Percentiles rank a stretch among this genome's conserved stretches.
These are phyloP conservation scores for Centropristis striata DNA, from an alignment of 2,113 vertebrate genomes.

Conservation along the genomic window DNA sequence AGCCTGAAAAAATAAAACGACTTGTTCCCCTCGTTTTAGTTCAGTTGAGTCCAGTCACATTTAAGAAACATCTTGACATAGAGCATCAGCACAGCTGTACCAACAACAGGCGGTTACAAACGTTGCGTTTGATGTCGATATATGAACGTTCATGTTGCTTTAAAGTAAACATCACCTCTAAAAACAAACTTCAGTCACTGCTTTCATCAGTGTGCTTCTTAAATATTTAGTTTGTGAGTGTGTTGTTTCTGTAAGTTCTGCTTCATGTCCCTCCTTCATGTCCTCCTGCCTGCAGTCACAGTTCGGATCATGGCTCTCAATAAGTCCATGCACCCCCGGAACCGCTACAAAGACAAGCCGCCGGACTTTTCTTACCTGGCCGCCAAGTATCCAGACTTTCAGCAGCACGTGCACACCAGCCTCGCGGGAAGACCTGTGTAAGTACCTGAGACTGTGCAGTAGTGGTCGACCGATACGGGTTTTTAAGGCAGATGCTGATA, in stretches of 20 bases:
- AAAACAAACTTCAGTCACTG: neutral
- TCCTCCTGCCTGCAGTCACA: neutral
- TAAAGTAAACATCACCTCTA: neutral
- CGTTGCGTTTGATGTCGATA: neutral
- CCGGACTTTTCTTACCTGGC: conserved; percentile 92
- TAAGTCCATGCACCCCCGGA: conserved; percentile 93
- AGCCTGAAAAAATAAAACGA: neutral
- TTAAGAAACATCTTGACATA: neutral
- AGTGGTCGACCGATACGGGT: too few relatives aligned
- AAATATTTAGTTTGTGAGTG: neutral
- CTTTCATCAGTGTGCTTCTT: neutral
- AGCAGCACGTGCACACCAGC: conserved; percentile 89
- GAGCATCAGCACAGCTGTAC: too few relatives aligned
- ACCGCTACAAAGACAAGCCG: conserved; percentile 93
- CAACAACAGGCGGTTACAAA: neutral
- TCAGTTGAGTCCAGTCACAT: neutral
- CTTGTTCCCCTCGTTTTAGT: neutral
- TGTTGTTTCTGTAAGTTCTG: neutral
- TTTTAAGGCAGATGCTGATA: too few relatives aligned
- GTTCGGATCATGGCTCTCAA: conserved; percentile 87
- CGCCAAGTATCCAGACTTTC: conserved; percentile 92
- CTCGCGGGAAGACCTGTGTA: conserved; percentile 88
- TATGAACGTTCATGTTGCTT: neutral
- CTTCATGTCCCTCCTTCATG: neutral
- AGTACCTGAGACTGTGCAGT: conserved; percentile 61